Conservation (phyloP, 1,140 invertebrate genomes). For the Pararge aegeria region DNA sequence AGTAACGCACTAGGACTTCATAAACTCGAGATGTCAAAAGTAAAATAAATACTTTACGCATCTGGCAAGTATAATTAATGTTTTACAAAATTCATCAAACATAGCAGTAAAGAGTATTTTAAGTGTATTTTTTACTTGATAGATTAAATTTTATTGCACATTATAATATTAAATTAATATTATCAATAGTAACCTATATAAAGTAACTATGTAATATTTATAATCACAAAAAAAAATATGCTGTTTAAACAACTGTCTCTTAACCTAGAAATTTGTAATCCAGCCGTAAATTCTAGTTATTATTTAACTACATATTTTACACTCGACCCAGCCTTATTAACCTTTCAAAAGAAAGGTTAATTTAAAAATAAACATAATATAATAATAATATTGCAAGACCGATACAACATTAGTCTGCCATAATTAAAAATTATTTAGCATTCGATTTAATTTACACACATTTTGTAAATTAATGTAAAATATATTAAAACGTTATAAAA, state of each 20-base stretch:
- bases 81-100: no score
- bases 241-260: conserved; percentile 3
- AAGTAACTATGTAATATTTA: no score
- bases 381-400: conserved; percentile 21
- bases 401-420: conserved; percentile 16
- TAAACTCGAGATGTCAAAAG: no score
- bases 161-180: neutral
- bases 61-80: no score
- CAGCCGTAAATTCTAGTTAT: conserved; percentile 1
- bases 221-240: conserved; percentile 1
- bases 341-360: conserved; percentile 19
- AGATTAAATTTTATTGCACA: neutral
- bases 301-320: conserved; percentile 41
- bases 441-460: neutral
- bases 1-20: no score
- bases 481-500: neutral
- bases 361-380: conserved; percentile 10
- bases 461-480: no score
- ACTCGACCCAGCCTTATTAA: conserved; percentile 59
- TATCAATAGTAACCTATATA: neutral
- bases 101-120: no score
- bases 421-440: conserved; percentile 1
- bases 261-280: conserved; percentile 34
- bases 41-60: no score
- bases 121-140: neutral